phyloP scores from a whole-genome alignment of 1,140 invertebrate species.

The Aplysia californica region DNA sequence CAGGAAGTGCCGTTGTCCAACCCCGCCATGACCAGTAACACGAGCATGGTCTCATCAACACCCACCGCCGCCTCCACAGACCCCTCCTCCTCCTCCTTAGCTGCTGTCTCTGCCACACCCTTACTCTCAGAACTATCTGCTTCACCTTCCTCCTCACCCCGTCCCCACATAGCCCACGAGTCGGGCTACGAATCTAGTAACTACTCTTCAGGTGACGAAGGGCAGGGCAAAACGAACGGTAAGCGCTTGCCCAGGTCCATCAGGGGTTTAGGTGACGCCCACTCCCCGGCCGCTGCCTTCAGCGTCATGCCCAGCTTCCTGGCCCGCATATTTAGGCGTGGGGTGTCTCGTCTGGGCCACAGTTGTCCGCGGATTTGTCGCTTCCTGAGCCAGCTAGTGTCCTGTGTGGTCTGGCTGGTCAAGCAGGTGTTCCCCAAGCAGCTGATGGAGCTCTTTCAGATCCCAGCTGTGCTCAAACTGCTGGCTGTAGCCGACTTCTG shows the following conservation, averaged over 20 bases:
- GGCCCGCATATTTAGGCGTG: constrained; percentile 9
- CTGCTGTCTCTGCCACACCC: neutral
- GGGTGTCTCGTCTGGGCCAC: neutral
- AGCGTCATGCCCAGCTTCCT: constrained; percentile 17
- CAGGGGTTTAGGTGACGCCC: neutral
- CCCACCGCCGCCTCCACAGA: constrained; percentile 4
- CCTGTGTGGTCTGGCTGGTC: constrained; percentile 11
- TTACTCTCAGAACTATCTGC: neutral
- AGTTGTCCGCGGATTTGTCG: neutral
- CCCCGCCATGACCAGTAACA: neutral
- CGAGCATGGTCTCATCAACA: neutral
- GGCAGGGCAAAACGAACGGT: neutral
- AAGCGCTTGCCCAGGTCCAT: neutral
- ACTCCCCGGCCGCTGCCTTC: neutral
- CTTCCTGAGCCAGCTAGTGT: constrained; percentile 2
- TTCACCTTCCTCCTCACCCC: neutral
- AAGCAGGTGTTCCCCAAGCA: constrained; percentile 46
- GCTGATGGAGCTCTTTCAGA: constrained; percentile 47
- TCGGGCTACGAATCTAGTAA: constrained; percentile 30
- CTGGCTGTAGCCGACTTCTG: constrained; percentile 64
- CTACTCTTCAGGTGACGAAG: neutral
- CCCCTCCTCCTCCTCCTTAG: neutral
- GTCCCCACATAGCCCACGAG: constrained; percentile 22
- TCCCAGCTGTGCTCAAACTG: constrained; percentile 65
- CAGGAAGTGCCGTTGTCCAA: constrained; percentile 47